Conservation (phyloP, 2,113 vertebrate genomes). For the Anseranas semipalmata region DNA sequence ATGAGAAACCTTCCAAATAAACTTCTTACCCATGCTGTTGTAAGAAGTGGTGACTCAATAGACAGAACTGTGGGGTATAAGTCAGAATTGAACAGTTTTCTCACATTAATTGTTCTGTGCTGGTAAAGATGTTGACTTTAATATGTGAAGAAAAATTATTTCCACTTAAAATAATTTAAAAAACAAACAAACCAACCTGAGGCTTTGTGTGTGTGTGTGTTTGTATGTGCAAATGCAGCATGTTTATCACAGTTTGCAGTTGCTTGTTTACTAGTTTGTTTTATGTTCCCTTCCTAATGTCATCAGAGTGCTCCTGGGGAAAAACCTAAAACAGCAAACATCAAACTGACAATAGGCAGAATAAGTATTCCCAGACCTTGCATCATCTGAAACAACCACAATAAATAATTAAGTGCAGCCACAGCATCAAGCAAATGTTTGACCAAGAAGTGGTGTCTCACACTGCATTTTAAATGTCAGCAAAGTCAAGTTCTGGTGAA, state of each 20-base stretch:
- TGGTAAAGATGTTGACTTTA: neutral
- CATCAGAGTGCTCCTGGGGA: constrained; percentile 19
- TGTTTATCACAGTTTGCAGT: constrained; percentile 17
- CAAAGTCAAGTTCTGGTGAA: neutral
- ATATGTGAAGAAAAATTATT: neutral
- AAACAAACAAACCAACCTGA: neutral
- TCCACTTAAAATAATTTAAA: neutral
- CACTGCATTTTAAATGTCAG: constrained; percentile 16
- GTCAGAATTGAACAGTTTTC: neutral
- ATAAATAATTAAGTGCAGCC: constrained; percentile 47
- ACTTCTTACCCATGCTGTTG: too few relatives aligned
- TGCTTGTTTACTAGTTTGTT: constrained; percentile 36
- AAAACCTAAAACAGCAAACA: constrained; percentile 22
- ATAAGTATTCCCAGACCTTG: constrained; percentile 24
- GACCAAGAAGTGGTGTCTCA: constrained; percentile 8
- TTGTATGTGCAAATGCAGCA: neutral
- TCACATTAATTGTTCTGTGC: neutral
- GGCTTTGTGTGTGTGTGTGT: neutral
- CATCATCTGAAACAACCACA: neutral
- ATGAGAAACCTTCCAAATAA: neutral
- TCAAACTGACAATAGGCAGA: constrained; percentile 10
- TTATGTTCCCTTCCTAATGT: constrained; percentile 35
- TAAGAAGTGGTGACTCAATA: neutral
- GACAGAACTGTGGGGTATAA: neutral
- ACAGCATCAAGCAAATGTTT: constrained; percentile 4